Evolutionary conservation across 2,888 invertebrate genomes (phyloP), one percentile per base, ranked within the genome.

Genomic region (Slavum lentiscoides): DNA sequence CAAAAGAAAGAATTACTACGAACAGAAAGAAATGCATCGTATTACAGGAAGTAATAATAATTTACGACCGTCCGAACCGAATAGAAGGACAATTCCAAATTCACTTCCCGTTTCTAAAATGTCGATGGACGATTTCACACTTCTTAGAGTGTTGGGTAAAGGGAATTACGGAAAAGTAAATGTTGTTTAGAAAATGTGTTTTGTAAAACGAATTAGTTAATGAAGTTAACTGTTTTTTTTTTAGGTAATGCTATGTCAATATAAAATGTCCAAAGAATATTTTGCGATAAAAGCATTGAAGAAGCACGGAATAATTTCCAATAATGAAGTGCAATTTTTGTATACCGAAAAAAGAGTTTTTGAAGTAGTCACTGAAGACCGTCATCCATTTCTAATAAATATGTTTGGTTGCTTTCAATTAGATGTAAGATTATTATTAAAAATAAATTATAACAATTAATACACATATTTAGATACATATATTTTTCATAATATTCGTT

Each of bases 91-190:
- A n/a, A n/a, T 13, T 49, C 53, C 69, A 58, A 70, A 58, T 80
- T n/a, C 43, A 39, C 69, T 64, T 15, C 77, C 70, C 43, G 82
- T 70, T 73, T 74, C 82, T 19, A 70, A 82, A 84, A 92, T 96
- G 91, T 91, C 91, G 55, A 91, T 98, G 89, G 94, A 95, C 74
- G 94, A 96, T 87, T 99, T 99, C 89, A 91, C 95, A 85, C 89
- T 98, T 85, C 90, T 98, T 84, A 97, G 97, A 88, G 99, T 99
- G 30, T 90, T 99, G 82, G 99, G 99, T 64, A 91, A 99, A 85
- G 99, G 99, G 9, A 99, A 99, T 88, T 99, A 99, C 87, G 99
- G 99, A 85, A 99, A 99, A 91, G 98, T 98, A 85, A 83, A n/a
- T n/a, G n/a, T 66, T 68, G 30, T 72, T 9, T 61, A 23, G 21